Evolutionary conservation across 2,113 vertebrate species (phyloP), one percentile per base, ranked within the genome.

Genomic region (Megaceryle maxima): DNA sequence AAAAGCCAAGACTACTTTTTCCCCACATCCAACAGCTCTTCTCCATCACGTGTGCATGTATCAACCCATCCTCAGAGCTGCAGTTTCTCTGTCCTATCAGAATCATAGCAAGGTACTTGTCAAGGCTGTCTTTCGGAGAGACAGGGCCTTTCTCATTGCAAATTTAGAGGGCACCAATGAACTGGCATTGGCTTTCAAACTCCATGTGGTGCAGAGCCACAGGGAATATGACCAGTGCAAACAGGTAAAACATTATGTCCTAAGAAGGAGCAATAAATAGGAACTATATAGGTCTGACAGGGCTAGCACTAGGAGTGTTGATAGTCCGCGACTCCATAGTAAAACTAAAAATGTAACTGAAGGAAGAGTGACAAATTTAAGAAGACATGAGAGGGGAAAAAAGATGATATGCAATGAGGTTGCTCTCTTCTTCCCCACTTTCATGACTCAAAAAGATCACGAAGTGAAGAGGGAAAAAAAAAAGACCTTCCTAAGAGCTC

Each of bases 21-120:
- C 33, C 33, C 16, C 15, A 24, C 4, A 22, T 63, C 15, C 25
- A 63, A 43, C 22, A 63, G 14, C 8, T 57, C 29, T 62, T 70
- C 28, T 90, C 33, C 8, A 26, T 24, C 41, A 41, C 0, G 0
- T 0, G 0, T 24, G 8, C 1, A 1, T 2, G 2, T 20, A 43
- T 8, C 0, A 1, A 35, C 12, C 12, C n/a, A 63, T 28, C 9
- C 16, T 82, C 11, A 26, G 26, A 51, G 26, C 3, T 33, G 13
- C 17, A 73, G 28, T 19, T 16, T 53, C 60, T 69, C 13, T 66
- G 12, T 33, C 11, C 51, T 29, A 7, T 35, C 46, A 76, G 24
- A 11, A n/a, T 2, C 0, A 0, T 2, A 37, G 7, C 24, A 41
- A 15, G 6, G 8, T 10, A 62, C 8, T 12, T 3, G 1, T 33